These are phyloP conservation scores for Hecatera dysodea DNA, from an alignment of 2,888 invertebrate genomes.

Conservation along the genomic window DNA sequence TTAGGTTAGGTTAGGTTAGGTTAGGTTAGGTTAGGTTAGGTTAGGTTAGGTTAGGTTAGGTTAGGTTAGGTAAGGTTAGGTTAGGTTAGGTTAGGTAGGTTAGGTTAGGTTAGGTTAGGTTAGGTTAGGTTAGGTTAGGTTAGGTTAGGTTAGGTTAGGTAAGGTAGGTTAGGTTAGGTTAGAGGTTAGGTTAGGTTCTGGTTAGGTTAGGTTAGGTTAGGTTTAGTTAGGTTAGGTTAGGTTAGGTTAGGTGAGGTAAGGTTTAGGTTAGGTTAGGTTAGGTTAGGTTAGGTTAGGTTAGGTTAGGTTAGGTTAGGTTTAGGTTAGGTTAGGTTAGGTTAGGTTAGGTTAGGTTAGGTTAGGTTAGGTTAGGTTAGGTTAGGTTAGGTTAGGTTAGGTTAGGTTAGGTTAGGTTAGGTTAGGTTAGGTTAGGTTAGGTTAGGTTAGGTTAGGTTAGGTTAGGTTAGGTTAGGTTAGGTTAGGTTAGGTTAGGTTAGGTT, in stretches of 20 bases:
- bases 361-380: too few relatives aligned
- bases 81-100: too few relatives aligned
- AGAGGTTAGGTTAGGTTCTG: conserved; percentile 42
- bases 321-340: too few relatives aligned
- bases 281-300: background rate
- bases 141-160: background rate
- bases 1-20: conserved; percentile 16
- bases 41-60: too few relatives aligned
- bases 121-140: too few relatives aligned
- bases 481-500: conserved; percentile 8
- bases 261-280: too few relatives aligned
- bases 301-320: too few relatives aligned
- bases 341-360: too few relatives aligned
- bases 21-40: background rate
- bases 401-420: conserved; percentile 3
- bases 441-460: conserved; percentile 4
- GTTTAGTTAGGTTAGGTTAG: background rate
- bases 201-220: too few relatives aligned
- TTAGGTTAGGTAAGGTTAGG: too few relatives aligned
- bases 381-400: background rate
- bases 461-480: conserved; percentile 13
- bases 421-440: conserved; percentile 6
- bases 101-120: background rate
- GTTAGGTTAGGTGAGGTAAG: too few relatives aligned
- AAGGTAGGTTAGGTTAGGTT: conserved; percentile 53